phyloP scores from a whole-genome alignment of 2,113 vertebrate species.

The Oenanthe melanoleuca region DNA sequence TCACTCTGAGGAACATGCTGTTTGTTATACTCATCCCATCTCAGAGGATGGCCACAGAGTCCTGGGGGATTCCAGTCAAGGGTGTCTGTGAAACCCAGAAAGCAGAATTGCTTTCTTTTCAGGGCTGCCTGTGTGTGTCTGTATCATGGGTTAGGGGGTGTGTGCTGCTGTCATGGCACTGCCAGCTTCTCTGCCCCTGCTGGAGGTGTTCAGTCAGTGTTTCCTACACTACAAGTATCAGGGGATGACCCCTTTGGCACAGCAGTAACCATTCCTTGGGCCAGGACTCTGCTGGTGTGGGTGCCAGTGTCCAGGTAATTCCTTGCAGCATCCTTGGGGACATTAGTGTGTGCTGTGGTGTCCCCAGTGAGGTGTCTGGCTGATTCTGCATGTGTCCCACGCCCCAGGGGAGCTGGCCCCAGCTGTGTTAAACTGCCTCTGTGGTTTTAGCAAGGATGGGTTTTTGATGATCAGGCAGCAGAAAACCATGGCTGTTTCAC shows the following conservation, averaged over 20 bases:
- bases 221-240: neutral
- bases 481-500: neutral
- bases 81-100: neutral
- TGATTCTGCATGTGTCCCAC: neutral
- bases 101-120: neutral
- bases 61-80: neutral
- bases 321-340: neutral
- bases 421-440: neutral
- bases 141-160: neutral
- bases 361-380: neutral
- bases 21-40: neutral
- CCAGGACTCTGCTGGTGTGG: neutral
- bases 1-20: neutral
- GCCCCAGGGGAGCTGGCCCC: neutral
- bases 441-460: neutral
- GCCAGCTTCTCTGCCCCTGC: neutral
- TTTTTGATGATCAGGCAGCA: neutral
- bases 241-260: neutral
- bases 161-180: neutral
- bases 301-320: neutral
- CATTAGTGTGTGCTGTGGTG: neutral
- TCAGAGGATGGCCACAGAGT: neutral
- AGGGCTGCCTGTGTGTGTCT: neutral
- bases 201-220: neutral
- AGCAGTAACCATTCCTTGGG: neutral